These are phyloP conservation scores for Drosophila eugracilis DNA, from an alignment of 1,140 invertebrate genomes.

Conservation along the genomic window DNA sequence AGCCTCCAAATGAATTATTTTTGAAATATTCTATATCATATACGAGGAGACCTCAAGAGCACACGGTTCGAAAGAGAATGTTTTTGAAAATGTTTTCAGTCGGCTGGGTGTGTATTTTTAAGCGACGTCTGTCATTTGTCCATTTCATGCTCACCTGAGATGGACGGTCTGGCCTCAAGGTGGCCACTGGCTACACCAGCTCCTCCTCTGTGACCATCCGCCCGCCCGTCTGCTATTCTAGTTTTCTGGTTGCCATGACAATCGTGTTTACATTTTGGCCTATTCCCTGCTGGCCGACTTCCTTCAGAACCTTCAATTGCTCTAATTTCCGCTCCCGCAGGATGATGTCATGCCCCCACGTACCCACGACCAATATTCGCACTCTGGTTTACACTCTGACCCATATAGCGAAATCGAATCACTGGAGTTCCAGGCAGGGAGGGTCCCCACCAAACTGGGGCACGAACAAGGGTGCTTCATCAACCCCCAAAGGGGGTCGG, in stretches of 20 bases:
- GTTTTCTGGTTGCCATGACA: conserved; percentile 56
- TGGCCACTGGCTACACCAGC: conserved; percentile 1
- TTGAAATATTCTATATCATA: conserved; percentile 35
- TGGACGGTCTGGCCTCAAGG: conserved; percentile 23
- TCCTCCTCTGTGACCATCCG: background rate
- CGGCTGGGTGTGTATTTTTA: conserved; percentile 58
- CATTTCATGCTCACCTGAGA: conserved; percentile 51
- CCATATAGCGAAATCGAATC: conserved; percentile 54
- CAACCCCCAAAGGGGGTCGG: conserved; percentile 11
- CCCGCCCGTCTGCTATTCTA: conserved; percentile 1
- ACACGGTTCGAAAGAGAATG: conserved; percentile 6
- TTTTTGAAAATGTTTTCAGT: conserved; percentile 14
- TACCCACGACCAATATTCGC: conserved; percentile 34
- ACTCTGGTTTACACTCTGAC: conserved; percentile 62
- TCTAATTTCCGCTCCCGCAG: conserved; percentile 24
- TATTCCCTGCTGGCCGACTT: conserved; percentile 22
- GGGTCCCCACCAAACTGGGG: conserved; percentile 32
- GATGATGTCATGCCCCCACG: conserved; percentile 59
- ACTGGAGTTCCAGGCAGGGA: background rate
- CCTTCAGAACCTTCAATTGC: conserved; percentile 41
- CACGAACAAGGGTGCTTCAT: conserved; percentile 33
- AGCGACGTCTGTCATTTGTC: conserved; percentile 64
- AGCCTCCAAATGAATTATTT: conserved; percentile 37
- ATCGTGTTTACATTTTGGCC: conserved; percentile 49
- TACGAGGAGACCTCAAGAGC: conserved; percentile 4